Conservation (phyloP, 2,797 vertebrate genomes). For the Fistularia commersonii region DNA sequence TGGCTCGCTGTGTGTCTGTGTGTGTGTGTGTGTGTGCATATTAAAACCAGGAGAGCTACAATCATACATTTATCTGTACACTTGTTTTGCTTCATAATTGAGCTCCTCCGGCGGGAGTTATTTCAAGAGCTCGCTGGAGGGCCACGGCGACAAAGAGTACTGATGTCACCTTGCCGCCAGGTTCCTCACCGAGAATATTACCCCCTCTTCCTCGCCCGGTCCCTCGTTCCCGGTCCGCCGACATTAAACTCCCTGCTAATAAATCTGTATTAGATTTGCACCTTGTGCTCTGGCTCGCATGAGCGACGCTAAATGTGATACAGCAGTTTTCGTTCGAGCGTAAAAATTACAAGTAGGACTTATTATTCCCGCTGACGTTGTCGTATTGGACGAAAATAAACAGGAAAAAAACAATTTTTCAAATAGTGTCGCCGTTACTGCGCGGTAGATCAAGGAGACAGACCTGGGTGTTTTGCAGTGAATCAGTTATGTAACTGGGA, state of each 20-base stretch:
- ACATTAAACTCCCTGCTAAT: constrained; percentile 1
- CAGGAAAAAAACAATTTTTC: no score
- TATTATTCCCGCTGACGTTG: no score
- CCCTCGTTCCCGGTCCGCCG: not conserved
- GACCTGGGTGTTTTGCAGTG: constrained; percentile 68
- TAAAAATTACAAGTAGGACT: no score
- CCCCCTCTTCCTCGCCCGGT: constrained; percentile 5
- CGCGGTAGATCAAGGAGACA: constrained; percentile 11
- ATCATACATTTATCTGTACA: constrained; percentile 18
- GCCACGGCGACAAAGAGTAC: constrained; percentile 26
- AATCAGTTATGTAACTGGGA: constrained; percentile 67
- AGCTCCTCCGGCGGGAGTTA: constrained; percentile 25
- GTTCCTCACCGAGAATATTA: constrained; percentile 14
- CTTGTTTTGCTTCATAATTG: constrained; percentile 21
- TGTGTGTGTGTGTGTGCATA: constrained; percentile 1
- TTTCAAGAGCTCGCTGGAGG: constrained; percentile 37
- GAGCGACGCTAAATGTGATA: no score
- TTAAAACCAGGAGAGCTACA: not conserved
- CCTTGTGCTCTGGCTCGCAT: not conserved
- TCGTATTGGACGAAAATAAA: no score
- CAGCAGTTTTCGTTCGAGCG: no score
- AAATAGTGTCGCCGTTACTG: no score
- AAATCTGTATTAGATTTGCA: constrained; percentile 3
- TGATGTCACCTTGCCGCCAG: constrained; percentile 39
- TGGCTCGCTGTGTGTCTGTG: constrained; percentile 3